Base-by-base conservation (phyloP, 1,140 invertebrate genomes). In the Heliconius melpomene region DNA sequence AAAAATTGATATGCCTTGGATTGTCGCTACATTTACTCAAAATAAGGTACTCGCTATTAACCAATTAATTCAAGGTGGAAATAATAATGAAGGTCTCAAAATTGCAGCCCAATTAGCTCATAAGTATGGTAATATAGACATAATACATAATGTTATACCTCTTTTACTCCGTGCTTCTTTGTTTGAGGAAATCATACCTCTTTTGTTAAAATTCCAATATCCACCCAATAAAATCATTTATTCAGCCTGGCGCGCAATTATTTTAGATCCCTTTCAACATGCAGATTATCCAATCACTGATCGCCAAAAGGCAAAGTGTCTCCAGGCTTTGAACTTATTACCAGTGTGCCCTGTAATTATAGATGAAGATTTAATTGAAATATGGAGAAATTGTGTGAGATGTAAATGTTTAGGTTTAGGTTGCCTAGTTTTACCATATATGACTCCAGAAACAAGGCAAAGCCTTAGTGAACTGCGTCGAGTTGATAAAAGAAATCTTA, bases 281-380 rank as follows among this genome's bases (percentile, higher is more conserved):
- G 92, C 93, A 18, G 94, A 95, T 84, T 92, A 92, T 79, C 93
- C 94, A 13, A 91, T 95, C 46, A 93, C 91, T 73, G 93, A 93
- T 83, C 89, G 88, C 29, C 94, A 95, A 82, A 94, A 89, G 81
- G 79, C 77, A 7, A 92, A 94, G 80, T 95, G 94, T 80, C 81
- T 93, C 66, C 92, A 93, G 70, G 87, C 89, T 76, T 85, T 95
- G 77, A 95, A 94, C 89, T 85, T 95, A 75, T 86, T 95, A 79
- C 93, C 94, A 3, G 77, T 92, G 29, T 95, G 94, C 83, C 91
- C 93, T 52, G 84, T 93, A 13, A 88, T 94, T 74, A 92, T 90
- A 83, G 91, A 93, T 81, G 89, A 92, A 72, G 94, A 95, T 83
- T 87, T 95, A 79, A 83, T 89, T 76, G 90, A 92, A 81, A 92